Conservation (phyloP, 2,888 invertebrate species). For the Isoperla grammatica region DNA sequence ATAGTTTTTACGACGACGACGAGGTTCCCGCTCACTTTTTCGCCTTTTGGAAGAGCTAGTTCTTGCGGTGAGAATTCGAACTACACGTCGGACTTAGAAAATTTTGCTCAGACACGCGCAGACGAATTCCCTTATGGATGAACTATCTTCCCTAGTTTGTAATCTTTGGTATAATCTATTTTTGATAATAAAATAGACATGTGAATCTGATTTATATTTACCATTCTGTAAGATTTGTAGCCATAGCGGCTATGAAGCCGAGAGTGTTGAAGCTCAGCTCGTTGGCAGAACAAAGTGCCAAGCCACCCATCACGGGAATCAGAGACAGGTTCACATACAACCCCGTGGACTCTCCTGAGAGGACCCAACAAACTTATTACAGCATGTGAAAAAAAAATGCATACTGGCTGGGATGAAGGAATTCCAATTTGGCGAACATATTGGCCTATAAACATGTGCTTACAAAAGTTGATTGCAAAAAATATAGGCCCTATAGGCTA, state of each 20-base stretch:
- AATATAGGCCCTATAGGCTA: neutral
- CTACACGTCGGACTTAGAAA: too few relatives aligned
- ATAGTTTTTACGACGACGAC: too few relatives aligned
- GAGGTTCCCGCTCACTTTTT: too few relatives aligned
- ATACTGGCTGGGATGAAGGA: too few relatives aligned
- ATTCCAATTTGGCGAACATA: neutral
- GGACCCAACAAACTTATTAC: neutral
- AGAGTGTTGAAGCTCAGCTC: conserved; percentile 67
- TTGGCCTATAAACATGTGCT: neutral
- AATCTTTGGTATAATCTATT: too few relatives aligned
- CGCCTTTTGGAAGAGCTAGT: too few relatives aligned
- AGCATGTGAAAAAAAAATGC: neutral
- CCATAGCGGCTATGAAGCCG: conserved; percentile 68
- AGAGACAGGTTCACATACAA: conserved; percentile 64
- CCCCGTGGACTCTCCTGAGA: conserved; percentile 58
- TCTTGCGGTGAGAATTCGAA: too few relatives aligned
- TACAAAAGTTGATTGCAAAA: neutral
- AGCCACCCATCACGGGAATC: conserved; percentile 69
- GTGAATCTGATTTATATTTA: too few relatives aligned
- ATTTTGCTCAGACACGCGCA: too few relatives aligned
- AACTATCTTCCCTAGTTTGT: too few relatives aligned
- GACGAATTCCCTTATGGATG: too few relatives aligned
- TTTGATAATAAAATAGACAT: too few relatives aligned
- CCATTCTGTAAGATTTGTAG: conserved; percentile 74
- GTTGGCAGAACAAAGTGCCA: conserved; percentile 69